Base-by-base conservation (phyloP, 2,113 vertebrate species). In the Sterna hirundo region DNA sequence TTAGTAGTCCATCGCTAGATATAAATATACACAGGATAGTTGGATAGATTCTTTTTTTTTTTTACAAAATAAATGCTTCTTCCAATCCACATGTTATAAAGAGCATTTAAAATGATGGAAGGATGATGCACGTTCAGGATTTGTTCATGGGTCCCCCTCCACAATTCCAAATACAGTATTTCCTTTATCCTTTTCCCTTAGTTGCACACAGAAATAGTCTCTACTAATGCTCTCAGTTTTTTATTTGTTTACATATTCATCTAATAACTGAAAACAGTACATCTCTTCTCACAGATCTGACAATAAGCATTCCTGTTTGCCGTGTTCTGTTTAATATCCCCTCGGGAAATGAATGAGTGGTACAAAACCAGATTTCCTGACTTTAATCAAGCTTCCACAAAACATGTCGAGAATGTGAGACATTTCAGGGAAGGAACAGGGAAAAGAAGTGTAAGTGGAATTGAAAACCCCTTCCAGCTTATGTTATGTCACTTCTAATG, bases 301-400 rank as follows among this genome's bases (percentile, higher is more conserved):
- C 94, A 97, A 95, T 96, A 96, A 93, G 62, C 57, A 84, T 97
- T 94, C 81, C 60, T 80, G 57, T 90, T 93, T 93, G 71, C 83
- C n/a, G 20, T 93, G 78, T 85, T 76, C 88, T 92, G 20, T 94
- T 93, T 93, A 97, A 97, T 97, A 89, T 62, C 80, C 95, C 88
- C 91, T 90, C 65, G 96, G 98, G 99, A 98, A 96, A 98, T 98
- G 97, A 98, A 98, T 92, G 98, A 98, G 58, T 98, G 98, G 98
- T 98, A 98, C 93, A 98, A 98, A 98, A 98, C 92, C 95, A 98
- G 98, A 97, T 98, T 98, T 97, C 97, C 98, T 92, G 98, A 98
- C 96, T 88, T 99, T 81, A 99, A 96, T 96, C 98, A 97, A 89
- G 98, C 98, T 96, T 97, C 98, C 2, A 96, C 98, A 60, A 98